Conservation (phyloP, 1,140 invertebrate species). For the Drosophila parabipectinata region DNA sequence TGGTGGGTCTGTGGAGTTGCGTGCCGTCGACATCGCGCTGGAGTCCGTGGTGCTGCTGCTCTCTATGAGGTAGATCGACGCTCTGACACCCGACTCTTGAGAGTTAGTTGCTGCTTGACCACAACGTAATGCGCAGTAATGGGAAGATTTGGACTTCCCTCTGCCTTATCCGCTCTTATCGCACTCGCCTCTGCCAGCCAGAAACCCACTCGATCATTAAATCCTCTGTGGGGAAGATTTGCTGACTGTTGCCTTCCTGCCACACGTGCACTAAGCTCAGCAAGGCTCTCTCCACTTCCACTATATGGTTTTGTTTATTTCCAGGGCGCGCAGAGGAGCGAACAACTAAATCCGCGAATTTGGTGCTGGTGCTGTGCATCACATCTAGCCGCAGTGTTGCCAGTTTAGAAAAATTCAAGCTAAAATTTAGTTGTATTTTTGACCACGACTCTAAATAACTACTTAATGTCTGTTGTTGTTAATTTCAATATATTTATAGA, state of each 20-base stretch:
- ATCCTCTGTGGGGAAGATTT: not conserved
- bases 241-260: not conserved
- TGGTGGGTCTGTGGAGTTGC: slow-evolving; percentile 14
- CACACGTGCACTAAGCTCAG: not conserved
- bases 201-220: not conserved
- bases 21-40: slow-evolving; percentile 38
- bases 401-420: not conserved
- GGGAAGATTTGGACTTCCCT: not conserved
- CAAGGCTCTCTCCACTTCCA: not conserved
- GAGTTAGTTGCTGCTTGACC: not conserved
- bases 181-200: slow-evolving; percentile 15
- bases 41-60: not conserved
- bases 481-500: too few relatives aligned
- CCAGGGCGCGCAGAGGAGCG: not conserved
- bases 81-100: slow-evolving; percentile 6
- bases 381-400: not conserved
- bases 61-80: not conserved
- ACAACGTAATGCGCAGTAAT: slow-evolving; percentile 41
- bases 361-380: not conserved
- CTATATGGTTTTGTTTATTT: not conserved
- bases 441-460: not conserved
- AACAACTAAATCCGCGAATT: not conserved
- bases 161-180: slow-evolving; percentile 18
- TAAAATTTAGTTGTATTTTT: not conserved
- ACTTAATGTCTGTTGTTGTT: too few relatives aligned